phyloP scores from a whole-genome alignment of 2,888 invertebrate species.

The Mermis nigrescens region DNA sequence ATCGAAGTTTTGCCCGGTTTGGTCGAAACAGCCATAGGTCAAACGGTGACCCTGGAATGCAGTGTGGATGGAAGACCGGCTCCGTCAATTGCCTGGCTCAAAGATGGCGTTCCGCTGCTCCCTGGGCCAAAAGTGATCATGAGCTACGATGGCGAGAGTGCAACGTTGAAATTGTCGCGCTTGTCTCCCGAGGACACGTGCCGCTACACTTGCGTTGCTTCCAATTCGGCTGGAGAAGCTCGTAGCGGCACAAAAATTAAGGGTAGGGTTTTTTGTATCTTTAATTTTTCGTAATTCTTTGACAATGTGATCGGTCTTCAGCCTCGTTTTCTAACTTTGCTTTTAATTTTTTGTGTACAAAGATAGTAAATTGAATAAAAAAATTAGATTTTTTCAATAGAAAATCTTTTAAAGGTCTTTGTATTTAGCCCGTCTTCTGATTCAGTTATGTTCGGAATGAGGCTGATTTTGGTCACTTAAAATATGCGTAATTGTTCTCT shows the following conservation, averaged over 20 bases:
- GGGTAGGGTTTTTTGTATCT: slow-evolving; percentile 4
- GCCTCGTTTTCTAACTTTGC: no score
- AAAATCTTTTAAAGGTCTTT: no score
- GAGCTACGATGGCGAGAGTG: slow-evolving; percentile 29
- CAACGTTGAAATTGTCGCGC: slow-evolving; percentile 22
- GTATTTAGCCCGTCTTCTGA: no score
- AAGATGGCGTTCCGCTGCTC: slow-evolving; percentile 1
- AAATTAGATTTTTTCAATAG: no score
- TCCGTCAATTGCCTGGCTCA: slow-evolving; percentile 23
- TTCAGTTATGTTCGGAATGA: no score
- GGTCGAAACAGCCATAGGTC: slow-evolving; percentile 18
- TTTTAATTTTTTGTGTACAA: no score
- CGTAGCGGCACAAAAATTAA: slow-evolving; percentile 12
- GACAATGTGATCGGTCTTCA: no score
- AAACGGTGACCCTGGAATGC: slow-evolving; percentile 26
- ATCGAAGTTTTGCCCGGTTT: slow-evolving; percentile 27
- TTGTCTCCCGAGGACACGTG: neutral
- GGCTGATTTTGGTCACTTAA: no score
- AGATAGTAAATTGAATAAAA: no score
- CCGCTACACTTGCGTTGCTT: slow-evolving; percentile 16
- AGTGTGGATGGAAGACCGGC: slow-evolving; percentile 25
- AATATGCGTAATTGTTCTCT: no score
- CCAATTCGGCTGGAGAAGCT: slow-evolving; percentile 14
- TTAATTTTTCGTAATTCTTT: no score
- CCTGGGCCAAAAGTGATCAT: slow-evolving; percentile 14